phyloP scores from a whole-genome alignment of 2,113 vertebrate genomes.

The Chelonoidis abingdonii region DNA sequence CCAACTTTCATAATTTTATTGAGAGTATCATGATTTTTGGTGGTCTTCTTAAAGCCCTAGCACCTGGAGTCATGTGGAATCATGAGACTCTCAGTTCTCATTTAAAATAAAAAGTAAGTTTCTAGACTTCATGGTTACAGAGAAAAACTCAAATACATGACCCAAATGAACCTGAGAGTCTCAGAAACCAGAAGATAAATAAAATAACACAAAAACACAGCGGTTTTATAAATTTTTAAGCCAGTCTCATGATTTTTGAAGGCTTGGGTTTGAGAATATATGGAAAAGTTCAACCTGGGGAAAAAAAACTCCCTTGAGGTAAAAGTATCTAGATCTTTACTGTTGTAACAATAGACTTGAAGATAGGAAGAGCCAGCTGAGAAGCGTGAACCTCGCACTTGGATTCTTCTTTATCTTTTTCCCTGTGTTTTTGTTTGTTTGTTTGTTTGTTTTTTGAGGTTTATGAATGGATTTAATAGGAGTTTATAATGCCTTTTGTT shows the following conservation, averaged over 20 bases:
- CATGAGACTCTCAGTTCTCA: neutral
- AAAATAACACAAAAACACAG: neutral
- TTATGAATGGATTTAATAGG: neutral
- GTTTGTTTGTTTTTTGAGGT: neutral
- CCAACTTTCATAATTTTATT: accelerated
- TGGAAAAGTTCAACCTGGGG: neutral
- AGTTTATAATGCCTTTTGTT: neutral
- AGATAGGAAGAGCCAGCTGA: neutral
- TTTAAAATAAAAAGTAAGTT: neutral
- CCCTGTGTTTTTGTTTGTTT: neutral
- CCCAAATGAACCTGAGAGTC: neutral
- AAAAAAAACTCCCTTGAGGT: neutral
- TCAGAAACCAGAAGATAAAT: neutral
- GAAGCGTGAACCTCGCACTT: neutral
- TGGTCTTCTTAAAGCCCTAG: neutral
- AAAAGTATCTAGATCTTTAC: neutral
- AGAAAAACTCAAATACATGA: neutral
- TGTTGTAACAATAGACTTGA: neutral
- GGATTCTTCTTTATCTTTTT: neutral
- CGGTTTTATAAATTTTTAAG: neutral
- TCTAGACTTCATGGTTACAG: neutral
- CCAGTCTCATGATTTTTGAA: neutral
- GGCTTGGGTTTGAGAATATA: neutral
- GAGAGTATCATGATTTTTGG: neutral
- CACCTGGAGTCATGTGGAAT: neutral